Evolutionary conservation across 64 coral and sea anemone species (phyloP), one percentile per base, ranked within the genome.

Genomic region (Stichodactyla mertensii): DNA sequence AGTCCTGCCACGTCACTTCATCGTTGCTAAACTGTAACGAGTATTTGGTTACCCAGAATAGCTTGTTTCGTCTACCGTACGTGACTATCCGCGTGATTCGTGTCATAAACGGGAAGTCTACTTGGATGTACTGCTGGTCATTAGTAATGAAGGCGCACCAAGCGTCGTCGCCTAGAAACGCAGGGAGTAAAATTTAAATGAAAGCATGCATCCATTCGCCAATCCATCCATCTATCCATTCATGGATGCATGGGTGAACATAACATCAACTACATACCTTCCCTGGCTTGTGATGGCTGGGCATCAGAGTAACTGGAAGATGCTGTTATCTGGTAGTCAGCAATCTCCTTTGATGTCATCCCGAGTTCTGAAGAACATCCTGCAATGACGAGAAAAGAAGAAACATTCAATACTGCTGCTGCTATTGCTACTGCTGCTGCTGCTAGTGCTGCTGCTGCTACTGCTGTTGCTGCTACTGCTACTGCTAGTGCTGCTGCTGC

Each of bases 301-400:
- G 84, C 16, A 23, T 90, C 90, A 23, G 91, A 26, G 31, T 95
- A 95, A 20, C 84, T 90, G 1, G 94, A 89, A 1, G 94, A 95
- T 55, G 94, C 94, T 70, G 91, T 95, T 16, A 95, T 89, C 80
- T 95, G 94, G 51, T 95, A 95, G 61, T 95, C 91, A 89, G 88
- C 52, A 19, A 95, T 95, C 60, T 92, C 82, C 24, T 67, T 86
- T 11, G 93, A 92, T 10, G 77, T 86, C 55, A 95, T 95, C 61
- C 94, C 94, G 4, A 95, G 88, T 9, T 87, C 56, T 15, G 67
- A 51, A 9, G 87, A 89, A 85, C 94, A 95, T 55, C 94, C 94
- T 95, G 64, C 19, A 69, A 69, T 0, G n/a, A 22, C n/a, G 36
- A 69, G n/a, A 69, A 20, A 5, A 69, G 64, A 69, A 18, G 61